phyloP scores from a whole-genome alignment of 2,113 vertebrate genomes.

The Onychostruthus taczanowskii region DNA sequence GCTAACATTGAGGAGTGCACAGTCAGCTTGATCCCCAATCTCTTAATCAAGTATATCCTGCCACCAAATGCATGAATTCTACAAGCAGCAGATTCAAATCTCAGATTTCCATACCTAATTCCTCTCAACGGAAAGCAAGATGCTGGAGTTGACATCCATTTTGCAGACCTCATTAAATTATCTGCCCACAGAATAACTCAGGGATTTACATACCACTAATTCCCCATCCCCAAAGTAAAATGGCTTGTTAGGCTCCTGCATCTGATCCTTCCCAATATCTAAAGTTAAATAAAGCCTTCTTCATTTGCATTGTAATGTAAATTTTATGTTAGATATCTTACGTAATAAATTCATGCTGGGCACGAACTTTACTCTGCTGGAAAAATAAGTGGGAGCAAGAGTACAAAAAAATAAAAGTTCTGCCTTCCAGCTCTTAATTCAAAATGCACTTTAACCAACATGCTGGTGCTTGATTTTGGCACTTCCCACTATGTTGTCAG shows the following conservation, averaged over 20 bases:
- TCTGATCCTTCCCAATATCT: neutral
- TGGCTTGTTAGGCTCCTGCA: neutral
- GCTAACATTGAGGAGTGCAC: neutral
- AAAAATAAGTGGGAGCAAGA: neutral
- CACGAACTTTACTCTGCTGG: neutral
- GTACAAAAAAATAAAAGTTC: neutral
- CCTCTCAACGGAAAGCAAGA: neutral
- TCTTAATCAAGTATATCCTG: neutral
- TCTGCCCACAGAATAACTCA: neutral
- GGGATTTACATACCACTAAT: neutral
- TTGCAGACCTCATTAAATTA: conserved; percentile 6
- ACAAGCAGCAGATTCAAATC: neutral
- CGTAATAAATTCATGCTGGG: neutral
- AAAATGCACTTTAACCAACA: neutral
- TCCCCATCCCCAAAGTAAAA: neutral
- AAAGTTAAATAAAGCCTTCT: neutral
- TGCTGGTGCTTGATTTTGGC: neutral
- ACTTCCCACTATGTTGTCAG: neutral
- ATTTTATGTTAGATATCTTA: neutral
- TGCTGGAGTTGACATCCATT: neutral
- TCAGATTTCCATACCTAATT: neutral
- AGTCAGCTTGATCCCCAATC: neutral
- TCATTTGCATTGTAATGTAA: conserved; percentile 1
- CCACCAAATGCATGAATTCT: neutral
- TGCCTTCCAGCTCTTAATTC: neutral